Percentiles rank a stretch among this genome's conserved stretches.
Evolutionary conservation across 2,113 vertebrate species (phyloP).

Genomic region (Anoura caudifer): DNA sequence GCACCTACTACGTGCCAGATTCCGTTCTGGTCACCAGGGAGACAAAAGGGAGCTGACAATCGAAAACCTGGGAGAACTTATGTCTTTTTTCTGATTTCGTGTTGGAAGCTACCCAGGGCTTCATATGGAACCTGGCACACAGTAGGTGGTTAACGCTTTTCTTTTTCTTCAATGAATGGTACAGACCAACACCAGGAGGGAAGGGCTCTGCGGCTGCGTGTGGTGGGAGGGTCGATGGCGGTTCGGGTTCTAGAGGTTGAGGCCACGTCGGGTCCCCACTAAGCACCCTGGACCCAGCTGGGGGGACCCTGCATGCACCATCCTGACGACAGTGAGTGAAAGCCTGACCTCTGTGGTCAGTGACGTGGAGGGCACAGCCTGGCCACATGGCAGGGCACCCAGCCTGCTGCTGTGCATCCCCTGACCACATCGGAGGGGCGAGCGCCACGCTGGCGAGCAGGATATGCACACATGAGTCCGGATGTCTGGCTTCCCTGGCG

Average conservation of each 20-base stretch:
- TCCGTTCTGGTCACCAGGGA: not conserved
- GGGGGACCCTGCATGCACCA: fast-evolving
- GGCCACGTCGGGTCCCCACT: not conserved
- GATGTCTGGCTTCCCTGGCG: not conserved
- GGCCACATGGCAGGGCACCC: not conserved
- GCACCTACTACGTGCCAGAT: not conserved
- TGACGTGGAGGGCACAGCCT: not conserved
- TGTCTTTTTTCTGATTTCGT: fast-evolving
- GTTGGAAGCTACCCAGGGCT: not conserved
- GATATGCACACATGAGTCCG: not conserved
- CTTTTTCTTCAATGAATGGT: not conserved
- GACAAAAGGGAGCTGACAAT: not conserved
- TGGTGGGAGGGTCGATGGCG: fast-evolving
- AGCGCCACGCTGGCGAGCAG: fast-evolving
- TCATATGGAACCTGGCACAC: too few relatives aligned
- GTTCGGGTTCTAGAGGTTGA: not conserved
- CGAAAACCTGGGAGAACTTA: not conserved
- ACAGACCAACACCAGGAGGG: not conserved
- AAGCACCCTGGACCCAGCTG: not conserved
- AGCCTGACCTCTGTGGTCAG: not conserved
- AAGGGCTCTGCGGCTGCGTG: not conserved
- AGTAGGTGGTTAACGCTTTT: too few relatives aligned
- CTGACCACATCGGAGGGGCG: too few relatives aligned
- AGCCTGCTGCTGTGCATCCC: too few relatives aligned
- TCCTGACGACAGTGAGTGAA: fast-evolving